Conservation (phyloP, 2,888 invertebrate species). For the Spatulosminthurus flaviceps region DNA sequence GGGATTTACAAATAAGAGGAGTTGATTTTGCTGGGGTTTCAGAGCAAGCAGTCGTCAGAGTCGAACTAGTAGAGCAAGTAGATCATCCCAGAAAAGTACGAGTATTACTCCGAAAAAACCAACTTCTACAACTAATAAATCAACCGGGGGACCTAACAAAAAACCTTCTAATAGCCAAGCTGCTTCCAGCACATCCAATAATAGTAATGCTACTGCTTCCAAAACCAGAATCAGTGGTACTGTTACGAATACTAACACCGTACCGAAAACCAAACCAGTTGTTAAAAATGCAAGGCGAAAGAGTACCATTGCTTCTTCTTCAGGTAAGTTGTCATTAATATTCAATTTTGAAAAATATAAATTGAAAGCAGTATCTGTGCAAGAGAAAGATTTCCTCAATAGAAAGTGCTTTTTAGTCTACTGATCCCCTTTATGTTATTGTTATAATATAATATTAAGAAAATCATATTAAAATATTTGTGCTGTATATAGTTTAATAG, state of each 20-base stretch:
- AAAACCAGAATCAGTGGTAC: slow-evolving; percentile 38
- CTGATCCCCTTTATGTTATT: too few species aligned
- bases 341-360: too few species aligned
- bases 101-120: slow-evolving; percentile 64
- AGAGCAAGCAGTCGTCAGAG: slow-evolving; percentile 43
- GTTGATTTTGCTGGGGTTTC: too few species aligned
- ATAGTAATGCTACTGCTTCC: slow-evolving; percentile 53
- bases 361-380: too few species aligned
- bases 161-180: neutral
- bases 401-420: too few species aligned
- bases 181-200: slow-evolving; percentile 66
- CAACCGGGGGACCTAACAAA: slow-evolving; percentile 67
- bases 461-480: too few species aligned
- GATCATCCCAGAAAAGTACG: slow-evolving; percentile 40
- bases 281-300: slow-evolving; percentile 23
- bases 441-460: too few species aligned
- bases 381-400: too few species aligned
- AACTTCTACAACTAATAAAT: slow-evolving; percentile 71
- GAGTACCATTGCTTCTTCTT: slow-evolving; percentile 28
- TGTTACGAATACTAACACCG: slow-evolving; percentile 42
- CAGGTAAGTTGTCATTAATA: too few species aligned
- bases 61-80: slow-evolving; percentile 41
- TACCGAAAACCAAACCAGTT: slow-evolving; percentile 19
- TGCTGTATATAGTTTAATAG: too few species aligned
- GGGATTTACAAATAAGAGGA: neutral